Evolutionary conservation across 1,140 invertebrate species (phyloP).

Genomic region (Maconellicoccus hirsutus): DNA sequence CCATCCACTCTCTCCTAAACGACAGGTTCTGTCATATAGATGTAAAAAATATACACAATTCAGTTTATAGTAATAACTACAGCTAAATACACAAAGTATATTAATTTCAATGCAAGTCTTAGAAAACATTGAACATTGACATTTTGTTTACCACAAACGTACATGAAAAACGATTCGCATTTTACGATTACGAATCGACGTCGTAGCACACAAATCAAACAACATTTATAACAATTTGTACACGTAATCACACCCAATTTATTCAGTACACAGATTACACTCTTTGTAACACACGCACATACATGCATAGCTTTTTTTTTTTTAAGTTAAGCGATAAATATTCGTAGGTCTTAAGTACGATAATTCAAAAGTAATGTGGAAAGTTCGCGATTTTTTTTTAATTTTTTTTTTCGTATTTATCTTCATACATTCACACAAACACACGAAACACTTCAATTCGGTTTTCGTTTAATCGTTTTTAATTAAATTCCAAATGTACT

Average conservation of each 20-base stretch:
- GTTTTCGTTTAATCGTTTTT: background rate
- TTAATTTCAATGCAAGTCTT: background rate
- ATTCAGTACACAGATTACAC: background rate
- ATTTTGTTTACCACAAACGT: background rate
- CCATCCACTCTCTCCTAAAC: background rate
- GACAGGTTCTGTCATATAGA: constrained; percentile 13
- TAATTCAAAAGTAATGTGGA: too few species aligned
- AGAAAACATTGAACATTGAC: background rate
- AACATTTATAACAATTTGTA: background rate
- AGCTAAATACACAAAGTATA: background rate
- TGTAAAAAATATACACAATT: constrained; percentile 17
- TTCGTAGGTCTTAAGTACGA: background rate
- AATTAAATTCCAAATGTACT: too few species aligned
- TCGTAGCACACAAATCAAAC: background rate
- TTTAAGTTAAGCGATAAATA: background rate
- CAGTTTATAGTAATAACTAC: constrained; percentile 6
- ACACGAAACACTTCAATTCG: constrained; percentile 15
- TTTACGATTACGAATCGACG: background rate
- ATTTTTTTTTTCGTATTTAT: background rate
- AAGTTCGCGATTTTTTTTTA: background rate
- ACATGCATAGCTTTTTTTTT: background rate
- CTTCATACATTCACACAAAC: constrained; percentile 1
- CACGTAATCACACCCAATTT: background rate
- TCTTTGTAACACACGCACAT: background rate
- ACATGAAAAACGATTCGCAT: background rate